Conservation (phyloP, 2,888 invertebrate genomes). For the Hirudinaria manillensis region DNA sequence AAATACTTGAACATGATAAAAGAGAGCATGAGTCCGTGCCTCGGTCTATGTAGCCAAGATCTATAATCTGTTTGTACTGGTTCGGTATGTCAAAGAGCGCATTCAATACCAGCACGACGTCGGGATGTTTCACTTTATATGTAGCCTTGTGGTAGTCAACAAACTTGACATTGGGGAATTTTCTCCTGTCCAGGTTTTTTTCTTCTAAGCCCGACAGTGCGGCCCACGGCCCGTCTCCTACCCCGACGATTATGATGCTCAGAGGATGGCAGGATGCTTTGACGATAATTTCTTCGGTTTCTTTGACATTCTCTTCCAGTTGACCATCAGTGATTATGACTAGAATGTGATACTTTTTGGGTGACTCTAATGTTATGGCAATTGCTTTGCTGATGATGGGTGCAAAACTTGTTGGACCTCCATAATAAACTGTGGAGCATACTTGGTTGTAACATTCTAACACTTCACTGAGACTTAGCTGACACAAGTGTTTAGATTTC, state of each 20-base stretch:
- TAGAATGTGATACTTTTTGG: slow-evolving; percentile 49
- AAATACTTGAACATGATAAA: neutral
- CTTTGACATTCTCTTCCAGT: slow-evolving; percentile 37
- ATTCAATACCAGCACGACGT: slow-evolving; percentile 55
- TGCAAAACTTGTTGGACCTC: slow-evolving; percentile 58
- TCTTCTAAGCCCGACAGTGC: slow-evolving; percentile 57
- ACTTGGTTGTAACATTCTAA: slow-evolving; percentile 54
- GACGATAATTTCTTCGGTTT: slow-evolving; percentile 56
- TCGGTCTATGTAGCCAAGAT: slow-evolving; percentile 45
- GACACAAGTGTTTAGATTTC: slow-evolving; percentile 43
- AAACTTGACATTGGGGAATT: slow-evolving; percentile 59
- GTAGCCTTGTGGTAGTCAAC: slow-evolving; percentile 56
- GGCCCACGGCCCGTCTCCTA: slow-evolving; percentile 60
- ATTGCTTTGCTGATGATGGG: slow-evolving; percentile 57
- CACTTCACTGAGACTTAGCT: slow-evolving; percentile 47
- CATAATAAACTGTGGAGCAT: slow-evolving; percentile 18
- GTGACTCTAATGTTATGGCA: slow-evolving; percentile 52
- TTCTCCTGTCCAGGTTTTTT: slow-evolving; percentile 53
- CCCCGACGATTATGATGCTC: slow-evolving; percentile 58
- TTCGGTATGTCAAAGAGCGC: slow-evolving; percentile 58
- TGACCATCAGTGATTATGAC: slow-evolving; percentile 59
- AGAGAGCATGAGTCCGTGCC: neutral
- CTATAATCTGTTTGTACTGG: slow-evolving; percentile 53
- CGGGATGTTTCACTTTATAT: slow-evolving; percentile 46
- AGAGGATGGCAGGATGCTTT: slow-evolving; percentile 56